Base-by-base conservation (phyloP, 1,140 invertebrate species). In the Drosophila rufa region DNA sequence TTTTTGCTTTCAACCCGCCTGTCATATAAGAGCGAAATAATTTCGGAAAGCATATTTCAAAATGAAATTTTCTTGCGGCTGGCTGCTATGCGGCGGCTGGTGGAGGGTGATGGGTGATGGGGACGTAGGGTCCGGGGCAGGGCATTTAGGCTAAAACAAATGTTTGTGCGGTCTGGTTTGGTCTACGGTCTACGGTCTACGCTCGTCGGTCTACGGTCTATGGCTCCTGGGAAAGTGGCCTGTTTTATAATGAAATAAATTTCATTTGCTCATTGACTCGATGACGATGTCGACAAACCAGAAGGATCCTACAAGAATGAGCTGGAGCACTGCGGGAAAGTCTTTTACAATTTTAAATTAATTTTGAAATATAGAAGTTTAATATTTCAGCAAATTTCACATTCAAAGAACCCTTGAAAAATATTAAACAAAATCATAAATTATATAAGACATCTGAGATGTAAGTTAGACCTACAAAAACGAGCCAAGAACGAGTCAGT, bases 21-120 rank as follows among this genome's bases (percentile, higher is more conserved):
- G 83, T 87, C 83, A 89, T 78, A 78, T 87, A 89, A 89, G 84
- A 87, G 80, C 56, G 77, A 89, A 90, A 84, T 90, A 84, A 89
- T 89, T 89, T 84, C 81, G 62, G 85, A 89, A 89, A 89, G 84
- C 84, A 89, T 89, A 89, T 89, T 89, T 89, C 84, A 89, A 89
- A 89, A 90, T 89, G 81, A 90, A 90, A 89, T 89, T 84, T 90
- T 90, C 85, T 79, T 89, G 85, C 81, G 80, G 85, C 78, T 71
- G 55, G 27, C 56, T 60, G 62, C 36, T 67, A 46, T 68, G 74
- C 30, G 53, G 69, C 14, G 2, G 33, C 15, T 5, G 27, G 17
- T 17, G 51, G 19, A 25, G 22, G 22, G 22, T 4, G 22, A 25
- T 0, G 4, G 17, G 14, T 6, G n/a, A 27, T n/a, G 19, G 27